Evolutionary conservation across 2,797 vertebrate genomes (phyloP).

Genomic region (Amazona finschi): DNA sequence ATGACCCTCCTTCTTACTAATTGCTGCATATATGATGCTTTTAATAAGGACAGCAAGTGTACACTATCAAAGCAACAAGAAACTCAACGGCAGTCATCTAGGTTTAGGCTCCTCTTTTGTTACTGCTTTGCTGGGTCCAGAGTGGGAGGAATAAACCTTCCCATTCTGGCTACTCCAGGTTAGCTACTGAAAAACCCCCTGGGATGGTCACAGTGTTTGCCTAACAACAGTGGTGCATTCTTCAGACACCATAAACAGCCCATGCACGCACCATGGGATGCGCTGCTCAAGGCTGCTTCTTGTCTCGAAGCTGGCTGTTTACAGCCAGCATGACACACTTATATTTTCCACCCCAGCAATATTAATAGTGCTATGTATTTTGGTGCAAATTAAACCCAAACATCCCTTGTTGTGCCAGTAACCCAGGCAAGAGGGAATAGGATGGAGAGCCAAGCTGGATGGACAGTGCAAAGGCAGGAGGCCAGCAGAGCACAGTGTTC

Average conservation of each 20-base stretch:
- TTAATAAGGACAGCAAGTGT: neutral
- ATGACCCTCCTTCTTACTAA: neutral
- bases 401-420: neutral
- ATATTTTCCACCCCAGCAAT: slow-evolving; percentile 1
- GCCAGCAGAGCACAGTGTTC: neutral
- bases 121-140: neutral
- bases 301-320: neutral
- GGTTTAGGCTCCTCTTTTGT: neutral
- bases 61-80: neutral
- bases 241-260: neutral
- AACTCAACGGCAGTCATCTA: neutral
- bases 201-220: neutral
- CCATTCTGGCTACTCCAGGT: neutral
- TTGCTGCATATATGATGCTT: neutral
- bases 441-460: neutral
- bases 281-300: neutral
- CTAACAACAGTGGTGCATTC: neutral
- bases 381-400: neutral
- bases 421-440: neutral
- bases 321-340: slow-evolving; percentile 19
- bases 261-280: neutral
- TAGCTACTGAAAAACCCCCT: neutral
- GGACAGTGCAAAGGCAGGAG: neutral
- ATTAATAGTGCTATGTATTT: slow-evolving; percentile 11
- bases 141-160: neutral